Evolutionary conservation across 2,113 vertebrate genomes (phyloP).

Genomic region (Cervus canadensis): DNA sequence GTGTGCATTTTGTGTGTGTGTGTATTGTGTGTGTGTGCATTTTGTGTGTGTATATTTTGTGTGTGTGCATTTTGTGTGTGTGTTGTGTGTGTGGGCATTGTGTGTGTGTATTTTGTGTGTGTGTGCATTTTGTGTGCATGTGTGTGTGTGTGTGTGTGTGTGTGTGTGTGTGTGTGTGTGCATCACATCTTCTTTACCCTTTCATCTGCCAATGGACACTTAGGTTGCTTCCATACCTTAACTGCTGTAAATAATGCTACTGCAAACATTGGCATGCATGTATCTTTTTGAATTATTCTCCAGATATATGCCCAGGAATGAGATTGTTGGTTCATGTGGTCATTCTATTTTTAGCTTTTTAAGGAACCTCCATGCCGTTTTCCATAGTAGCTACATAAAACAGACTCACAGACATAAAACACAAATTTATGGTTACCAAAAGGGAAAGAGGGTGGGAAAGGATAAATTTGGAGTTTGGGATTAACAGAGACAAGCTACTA

Average conservation of each 20-base stretch:
- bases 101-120: background rate
- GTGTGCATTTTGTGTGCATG: background rate
- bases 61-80: too few relatives aligned
- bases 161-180: background rate
- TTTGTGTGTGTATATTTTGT: background rate
- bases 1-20: too few relatives aligned
- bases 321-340: background rate
- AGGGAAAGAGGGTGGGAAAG: background rate
- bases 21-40: background rate
- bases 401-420: background rate
- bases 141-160: background rate
- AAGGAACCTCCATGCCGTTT: background rate
- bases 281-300: background rate
- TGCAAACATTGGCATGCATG: background rate
- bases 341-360: background rate
- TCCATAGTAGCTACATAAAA: background rate
- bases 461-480: background rate
- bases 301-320: background rate
- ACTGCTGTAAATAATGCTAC: background rate
- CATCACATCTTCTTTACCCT: background rate
- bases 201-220: background rate
- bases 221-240: background rate
- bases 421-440: background rate
- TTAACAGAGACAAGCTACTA: background rate
- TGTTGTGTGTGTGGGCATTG: too few relatives aligned